Evolutionary conservation across 2,113 vertebrate species (phyloP).

Genomic region (Otolemur garnettii): DNA sequence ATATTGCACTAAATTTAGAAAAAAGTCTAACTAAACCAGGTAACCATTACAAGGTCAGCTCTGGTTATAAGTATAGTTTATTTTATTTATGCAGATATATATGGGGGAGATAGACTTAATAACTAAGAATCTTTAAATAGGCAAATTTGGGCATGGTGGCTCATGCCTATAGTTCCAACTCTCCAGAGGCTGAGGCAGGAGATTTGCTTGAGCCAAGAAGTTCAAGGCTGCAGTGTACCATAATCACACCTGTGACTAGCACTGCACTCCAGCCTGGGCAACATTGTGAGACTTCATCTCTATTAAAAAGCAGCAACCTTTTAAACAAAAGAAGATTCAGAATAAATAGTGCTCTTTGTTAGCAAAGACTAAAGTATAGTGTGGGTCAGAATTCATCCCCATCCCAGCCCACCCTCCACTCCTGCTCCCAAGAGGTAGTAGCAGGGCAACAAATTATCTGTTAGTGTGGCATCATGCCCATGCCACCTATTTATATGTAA

Average conservation of each 20-base stretch:
- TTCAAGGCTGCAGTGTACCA: not conserved
- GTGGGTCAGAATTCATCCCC: not conserved
- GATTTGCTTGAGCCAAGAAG: not conserved
- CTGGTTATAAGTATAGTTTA: not conserved
- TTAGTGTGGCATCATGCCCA: not conserved
- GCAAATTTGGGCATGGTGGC: not conserved
- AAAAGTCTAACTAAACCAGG: not conserved
- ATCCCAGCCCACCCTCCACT: no score
- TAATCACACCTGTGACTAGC: not conserved
- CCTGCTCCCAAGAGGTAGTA: not conserved
- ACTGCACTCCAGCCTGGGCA: not conserved
- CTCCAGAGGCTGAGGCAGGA: not conserved
- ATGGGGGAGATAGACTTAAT: not conserved
- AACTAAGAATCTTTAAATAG: slow-evolving; percentile 32
- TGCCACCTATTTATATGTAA: not conserved
- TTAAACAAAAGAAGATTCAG: slow-evolving; percentile 18
- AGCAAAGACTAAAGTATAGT: not conserved
- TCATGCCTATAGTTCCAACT: not conserved
- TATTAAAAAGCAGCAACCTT: not conserved
- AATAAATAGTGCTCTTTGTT: not conserved
- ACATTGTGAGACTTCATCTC: not conserved
- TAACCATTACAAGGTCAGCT: not conserved
- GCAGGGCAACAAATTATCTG: not conserved
- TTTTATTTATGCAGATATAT: not conserved
- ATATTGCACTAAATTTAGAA: not conserved